phyloP scores from a whole-genome alignment of 1,140 invertebrate species.

The Cyclina sinensis region DNA sequence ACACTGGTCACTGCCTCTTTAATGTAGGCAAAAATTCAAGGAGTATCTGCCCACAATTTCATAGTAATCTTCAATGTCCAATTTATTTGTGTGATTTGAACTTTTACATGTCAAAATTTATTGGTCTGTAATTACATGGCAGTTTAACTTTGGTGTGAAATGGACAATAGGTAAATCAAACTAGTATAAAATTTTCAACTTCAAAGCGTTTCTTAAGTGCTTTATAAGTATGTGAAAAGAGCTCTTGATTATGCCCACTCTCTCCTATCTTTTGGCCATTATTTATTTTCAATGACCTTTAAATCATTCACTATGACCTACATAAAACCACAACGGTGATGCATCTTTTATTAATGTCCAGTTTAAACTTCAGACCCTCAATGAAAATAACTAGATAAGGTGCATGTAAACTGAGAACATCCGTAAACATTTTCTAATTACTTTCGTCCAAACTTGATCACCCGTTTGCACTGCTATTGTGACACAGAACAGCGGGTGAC shows the following conservation, averaged over 20 bases:
- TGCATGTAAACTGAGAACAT: neutral
- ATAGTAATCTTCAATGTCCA: neutral
- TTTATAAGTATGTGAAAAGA: conserved; percentile 45
- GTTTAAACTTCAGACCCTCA: neutral
- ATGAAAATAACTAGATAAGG: neutral
- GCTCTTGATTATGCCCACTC: conserved; percentile 41
- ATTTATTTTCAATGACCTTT: conserved; percentile 37
- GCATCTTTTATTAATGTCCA: conserved; percentile 18
- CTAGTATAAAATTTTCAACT: conserved; percentile 28
- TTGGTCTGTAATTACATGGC: conserved; percentile 47
- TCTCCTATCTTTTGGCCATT: conserved; percentile 21
- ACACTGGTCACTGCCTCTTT: too few species aligned
- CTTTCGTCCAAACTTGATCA: neutral
- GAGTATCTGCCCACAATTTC: too few species aligned
- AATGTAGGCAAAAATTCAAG: too few species aligned
- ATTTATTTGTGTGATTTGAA: conserved; percentile 14
- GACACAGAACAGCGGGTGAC: conserved; percentile 25
- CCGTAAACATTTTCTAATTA: neutral
- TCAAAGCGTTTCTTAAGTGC: conserved; percentile 59
- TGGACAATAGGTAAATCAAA: conserved; percentile 62
- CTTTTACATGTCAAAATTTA: conserved; percentile 50
- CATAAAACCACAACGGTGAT: neutral
- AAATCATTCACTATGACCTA: neutral
- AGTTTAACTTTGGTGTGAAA: conserved; percentile 57
- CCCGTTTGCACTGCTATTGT: neutral